Percentiles rank a stretch among this genome's conserved stretches.
Conservation (phyloP, 2,888 invertebrate species). For the Brachypalpus laphriformis region DNA sequence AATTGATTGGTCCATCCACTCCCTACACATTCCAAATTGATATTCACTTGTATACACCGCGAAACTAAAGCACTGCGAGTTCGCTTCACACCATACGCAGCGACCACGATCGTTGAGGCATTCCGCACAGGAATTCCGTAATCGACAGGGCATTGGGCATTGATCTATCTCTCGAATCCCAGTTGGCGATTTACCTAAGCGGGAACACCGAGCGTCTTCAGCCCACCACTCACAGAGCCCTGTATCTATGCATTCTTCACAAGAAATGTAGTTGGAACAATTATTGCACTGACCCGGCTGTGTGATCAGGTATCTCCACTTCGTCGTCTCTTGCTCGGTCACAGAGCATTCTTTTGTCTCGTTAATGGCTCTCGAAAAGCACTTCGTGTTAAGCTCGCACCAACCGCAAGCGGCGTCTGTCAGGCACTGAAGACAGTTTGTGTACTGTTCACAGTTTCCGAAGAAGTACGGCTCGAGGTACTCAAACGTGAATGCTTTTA, state of each 20-base stretch:
- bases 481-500: conserved; percentile 94
- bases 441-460: conserved; percentile 89
- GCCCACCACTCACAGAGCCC: conserved; percentile 96
- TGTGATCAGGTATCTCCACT: conserved; percentile 91
- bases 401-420: conserved; percentile 95
- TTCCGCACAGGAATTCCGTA: conserved; percentile 89
- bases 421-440: conserved; percentile 93
- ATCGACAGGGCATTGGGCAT: conserved; percentile 93
- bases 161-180: conserved; percentile 86
- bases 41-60: conserved; percentile 97
- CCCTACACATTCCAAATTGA: conserved; percentile 95
- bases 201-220: conserved; percentile 92
- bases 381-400: conserved; percentile 91
- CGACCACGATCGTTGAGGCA: conserved; percentile 93
- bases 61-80: conserved; percentile 95
- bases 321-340: conserved; percentile 48
- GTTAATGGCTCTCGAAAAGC: conserved; percentile 87
- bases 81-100: conserved; percentile 98
- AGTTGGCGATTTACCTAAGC: conserved; percentile 89
- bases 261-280: conserved; percentile 95
- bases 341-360: conserved; percentile 86
- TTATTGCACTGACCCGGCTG: conserved; percentile 93
- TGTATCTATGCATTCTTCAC: conserved; percentile 91
- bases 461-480: conserved; percentile 94
- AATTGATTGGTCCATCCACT: conserved; percentile 94